Base-by-base conservation (phyloP, 2,888 invertebrate genomes). In the Rhamnusium bicolor region DNA sequence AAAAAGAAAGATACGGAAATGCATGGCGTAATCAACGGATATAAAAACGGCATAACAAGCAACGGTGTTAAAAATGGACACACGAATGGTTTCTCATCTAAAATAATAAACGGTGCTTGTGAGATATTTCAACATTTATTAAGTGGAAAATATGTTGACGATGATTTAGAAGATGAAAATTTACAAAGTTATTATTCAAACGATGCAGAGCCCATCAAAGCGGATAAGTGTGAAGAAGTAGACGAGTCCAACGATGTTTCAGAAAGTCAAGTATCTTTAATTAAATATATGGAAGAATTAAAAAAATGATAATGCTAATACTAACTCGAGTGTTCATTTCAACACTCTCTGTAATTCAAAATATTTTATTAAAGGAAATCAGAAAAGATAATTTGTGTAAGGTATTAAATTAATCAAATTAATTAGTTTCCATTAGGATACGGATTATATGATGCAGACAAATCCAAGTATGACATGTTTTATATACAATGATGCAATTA, bases 281-380 rank as follows among this genome's bases (percentile, higher is more conserved):
- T 83, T 67, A 80, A 85, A 63, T 86, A 84, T 74, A 84, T 87
- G 83, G 83, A 85, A 72, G 84, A 84, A 74, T 74, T 86, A 56
- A 82, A 84, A n/a, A 74, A 71, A 72, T 32, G 71, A 68, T 51
- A 69, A 76, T 27, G 60, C 63, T 18, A 73, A 69, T 21, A 46
- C 32, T 24, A 40, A 14, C 12, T 8, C 51, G 32, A 53, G 40
- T 32, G 10, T 32, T 56, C 63, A 19, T 6, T n/a, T n/a, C 24
- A 69, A 60, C 10, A 27, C 27, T 8, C 18, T 21, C 21, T 61
- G 53, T 61, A 70, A 72, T 46, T 68, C 71, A 14, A 80, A 77
- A 74, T 77, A 76, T 72, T 71, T 66, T 27, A 62, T 70, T 58
- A 70, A 72, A 63, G 74, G 73, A 61, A 74, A 71, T 67, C 69